Conservation (phyloP, 2,113 vertebrate genomes). For the Coptodon bakossiorum region DNA sequence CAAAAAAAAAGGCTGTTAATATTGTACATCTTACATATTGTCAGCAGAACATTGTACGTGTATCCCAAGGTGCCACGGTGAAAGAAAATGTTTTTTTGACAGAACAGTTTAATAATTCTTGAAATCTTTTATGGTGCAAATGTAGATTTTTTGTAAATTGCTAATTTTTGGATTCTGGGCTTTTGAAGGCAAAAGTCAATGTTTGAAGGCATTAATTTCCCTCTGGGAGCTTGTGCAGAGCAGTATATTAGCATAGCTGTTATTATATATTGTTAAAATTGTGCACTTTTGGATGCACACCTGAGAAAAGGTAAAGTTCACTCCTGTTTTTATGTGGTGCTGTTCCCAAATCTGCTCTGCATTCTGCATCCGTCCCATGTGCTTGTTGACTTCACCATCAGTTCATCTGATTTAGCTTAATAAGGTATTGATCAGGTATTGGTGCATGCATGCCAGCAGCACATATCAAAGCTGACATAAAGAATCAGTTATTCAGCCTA, state of each 20-base stretch:
- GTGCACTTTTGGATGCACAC: neutral
- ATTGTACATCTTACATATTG: neutral
- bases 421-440: conserved; percentile 27
- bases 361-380: neutral
- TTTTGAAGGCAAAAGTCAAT: accelerated
- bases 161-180: neutral
- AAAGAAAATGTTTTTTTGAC: no score
- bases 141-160: neutral
- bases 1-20: neutral
- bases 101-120: neutral
- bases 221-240: neutral
- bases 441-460: neutral
- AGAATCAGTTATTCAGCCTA: neutral
- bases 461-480: neutral
- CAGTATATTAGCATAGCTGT: neutral
- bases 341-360: neutral
- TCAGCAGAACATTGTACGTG: accelerated
- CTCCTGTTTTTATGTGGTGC: neutral
- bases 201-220: neutral
- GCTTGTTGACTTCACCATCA: neutral
- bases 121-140: neutral
- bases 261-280: neutral
- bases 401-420: neutral
- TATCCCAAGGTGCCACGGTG: neutral
- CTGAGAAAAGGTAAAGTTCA: neutral